A percentile compares a stretch with the other conserved stretches of the same genome.
These are phyloP conservation scores for Alectoris magna DNA, from an alignment of 2,797 vertebrate species.

Conservation along the genomic window DNA sequence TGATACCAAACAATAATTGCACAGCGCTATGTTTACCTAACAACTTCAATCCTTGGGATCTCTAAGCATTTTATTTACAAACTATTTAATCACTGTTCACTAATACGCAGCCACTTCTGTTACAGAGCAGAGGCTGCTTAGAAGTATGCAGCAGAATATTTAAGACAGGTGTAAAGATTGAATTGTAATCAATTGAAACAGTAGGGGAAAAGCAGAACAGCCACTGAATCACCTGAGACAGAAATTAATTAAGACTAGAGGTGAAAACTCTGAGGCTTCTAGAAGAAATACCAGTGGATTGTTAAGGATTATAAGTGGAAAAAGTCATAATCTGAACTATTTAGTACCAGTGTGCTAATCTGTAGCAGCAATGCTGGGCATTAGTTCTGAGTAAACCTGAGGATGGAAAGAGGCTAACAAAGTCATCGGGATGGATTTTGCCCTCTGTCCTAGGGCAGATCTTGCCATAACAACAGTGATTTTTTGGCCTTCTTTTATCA, in stretches of 20 bases:
- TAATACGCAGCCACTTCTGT: accelerated
- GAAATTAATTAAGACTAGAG: neutral
- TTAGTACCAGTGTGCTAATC: neutral
- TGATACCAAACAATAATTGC: constrained; percentile 19
- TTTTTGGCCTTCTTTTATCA: neutral
- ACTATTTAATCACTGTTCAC: neutral
- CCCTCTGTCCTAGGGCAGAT: neutral
- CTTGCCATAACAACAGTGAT: neutral
- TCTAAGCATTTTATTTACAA: neutral
- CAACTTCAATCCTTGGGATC: neutral
- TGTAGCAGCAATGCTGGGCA: neutral
- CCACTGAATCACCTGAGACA: neutral
- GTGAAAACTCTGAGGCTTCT: neutral
- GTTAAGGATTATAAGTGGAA: neutral
- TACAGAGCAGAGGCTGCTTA: neutral
- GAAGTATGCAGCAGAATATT: neutral
- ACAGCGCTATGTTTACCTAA: neutral
- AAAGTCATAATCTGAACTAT: neutral
- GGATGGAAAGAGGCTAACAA: neutral
- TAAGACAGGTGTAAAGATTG: neutral
- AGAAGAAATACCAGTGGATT: neutral
- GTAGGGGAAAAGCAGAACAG: neutral
- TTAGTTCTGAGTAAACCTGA: neutral
- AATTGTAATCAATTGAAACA: neutral
- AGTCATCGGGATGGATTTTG: neutral